Evolutionary conservation across 2,113 vertebrate genomes (phyloP), one percentile per base, ranked within the genome.

Genomic region (Asarcornis scutulata): DNA sequence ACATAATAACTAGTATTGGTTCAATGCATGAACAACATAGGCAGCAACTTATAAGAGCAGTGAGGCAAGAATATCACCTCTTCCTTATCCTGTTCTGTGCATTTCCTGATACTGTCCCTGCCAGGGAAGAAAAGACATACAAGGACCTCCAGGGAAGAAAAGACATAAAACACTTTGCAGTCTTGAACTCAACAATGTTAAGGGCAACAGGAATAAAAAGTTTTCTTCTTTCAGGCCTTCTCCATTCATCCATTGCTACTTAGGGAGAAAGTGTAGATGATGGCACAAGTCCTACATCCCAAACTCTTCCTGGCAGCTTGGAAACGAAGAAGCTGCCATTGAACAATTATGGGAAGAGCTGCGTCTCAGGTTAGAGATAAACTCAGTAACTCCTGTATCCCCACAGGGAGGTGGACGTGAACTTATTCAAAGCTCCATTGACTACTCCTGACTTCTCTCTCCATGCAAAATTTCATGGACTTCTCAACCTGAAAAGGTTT

Each of bases 111-210:
- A 7, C 0, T 6, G 2, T 7, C 50, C 60, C 7, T 20, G 31
- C 40, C 67, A 38, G 26, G 11, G 26, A 56, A 63, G 31, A 42
- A 40, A 50, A 50, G 48, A 50, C 48, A 23, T 50, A 50, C 21
- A 50, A 50, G 48, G 4, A 11, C 23, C 56, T 31, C 40, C 73
- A 36, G 31, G 15, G 17, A 62, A 62, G 29, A 48, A 42, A 60
- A 79, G 34, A 68, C 0, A 0, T 31, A 16, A 5, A 38, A 3
- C 11, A 9, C 11, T 9, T n/a, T 17, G 17, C 55, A 75, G 31
- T 34, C 31, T 11, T 32, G 25, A 66, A 63, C 55, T 22, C 38
- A 75, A 6, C 21, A 21, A 26, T 6, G 16, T 13, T 17, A 38
- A 23, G 6, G 18, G 36, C 26, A 58, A 64, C 17, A 36, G 46